Percentiles rank a stretch among this genome's conserved stretches.
These are phyloP conservation scores for Chloebia gouldiae DNA, from an alignment of 2,113 vertebrate species.

Conservation along the genomic window DNA sequence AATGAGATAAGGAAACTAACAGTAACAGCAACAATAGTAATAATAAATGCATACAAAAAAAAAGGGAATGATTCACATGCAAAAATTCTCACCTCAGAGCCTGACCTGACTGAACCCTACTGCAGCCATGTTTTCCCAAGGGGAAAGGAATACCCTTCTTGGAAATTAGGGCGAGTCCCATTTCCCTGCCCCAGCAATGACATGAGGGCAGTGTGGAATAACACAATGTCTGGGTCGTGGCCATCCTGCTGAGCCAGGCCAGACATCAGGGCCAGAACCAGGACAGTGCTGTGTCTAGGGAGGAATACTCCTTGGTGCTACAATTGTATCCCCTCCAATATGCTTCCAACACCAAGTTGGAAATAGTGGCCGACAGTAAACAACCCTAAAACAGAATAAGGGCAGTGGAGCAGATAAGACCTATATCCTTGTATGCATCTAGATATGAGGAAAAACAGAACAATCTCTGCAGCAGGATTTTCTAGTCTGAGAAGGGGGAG, in stretches of 20 bases:
- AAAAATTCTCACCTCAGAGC: neutral
- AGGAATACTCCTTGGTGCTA: neutral
- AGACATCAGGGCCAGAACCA: neutral
- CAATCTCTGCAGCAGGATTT: neutral
- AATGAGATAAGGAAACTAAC: neutral
- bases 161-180: neutral
- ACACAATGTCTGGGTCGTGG: neutral
- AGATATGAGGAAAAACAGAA: neutral
- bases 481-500: neutral
- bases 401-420: neutral
- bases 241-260: fast-evolving
- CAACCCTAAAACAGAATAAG: neutral
- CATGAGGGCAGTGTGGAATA: fast-evolving
- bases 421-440: neutral
- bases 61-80: neutral
- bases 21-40: neutral
- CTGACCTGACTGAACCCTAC: fast-evolving
- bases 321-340: neutral
- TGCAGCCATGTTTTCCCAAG: neutral
- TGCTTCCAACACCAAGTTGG: neutral
- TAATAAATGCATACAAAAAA: neutral
- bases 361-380: neutral
- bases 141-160: neutral
- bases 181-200: neutral
- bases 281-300: neutral